Conservation (phyloP, 2,113 vertebrate genomes). For the Brevimyrus niger region DNA sequence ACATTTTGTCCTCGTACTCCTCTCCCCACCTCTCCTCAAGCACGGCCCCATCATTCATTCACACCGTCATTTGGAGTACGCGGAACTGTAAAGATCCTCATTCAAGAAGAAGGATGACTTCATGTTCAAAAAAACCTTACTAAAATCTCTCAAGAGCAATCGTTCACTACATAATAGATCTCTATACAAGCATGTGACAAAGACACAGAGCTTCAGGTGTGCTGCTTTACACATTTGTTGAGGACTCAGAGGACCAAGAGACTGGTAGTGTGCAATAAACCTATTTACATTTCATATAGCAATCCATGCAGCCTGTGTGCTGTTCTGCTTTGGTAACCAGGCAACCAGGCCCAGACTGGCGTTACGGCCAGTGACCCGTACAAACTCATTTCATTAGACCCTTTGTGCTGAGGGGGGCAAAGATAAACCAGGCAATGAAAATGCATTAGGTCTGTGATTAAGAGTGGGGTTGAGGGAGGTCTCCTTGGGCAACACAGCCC, state of each 20-base stretch:
- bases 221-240: background rate
- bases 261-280: slow-evolving; percentile 16
- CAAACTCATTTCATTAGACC: slow-evolving; percentile 71
- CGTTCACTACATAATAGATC: background rate
- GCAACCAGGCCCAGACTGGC: slow-evolving; percentile 62
- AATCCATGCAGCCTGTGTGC: slow-evolving; percentile 12
- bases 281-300: slow-evolving; percentile 47
- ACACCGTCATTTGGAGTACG: background rate
- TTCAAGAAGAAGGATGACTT: background rate
- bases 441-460: slow-evolving; percentile 6
- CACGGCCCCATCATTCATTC: background rate
- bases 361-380: slow-evolving; percentile 60
- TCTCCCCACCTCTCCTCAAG: background rate
- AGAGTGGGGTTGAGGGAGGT: background rate
- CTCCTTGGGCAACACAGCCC: background rate
- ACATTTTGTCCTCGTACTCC: background rate
- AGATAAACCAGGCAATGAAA: slow-evolving; percentile 47
- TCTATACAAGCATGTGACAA: background rate
- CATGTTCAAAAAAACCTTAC: background rate
- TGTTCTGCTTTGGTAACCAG: slow-evolving; percentile 62
- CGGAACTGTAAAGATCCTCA: background rate
- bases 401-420: slow-evolving; percentile 56
- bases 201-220: background rate
- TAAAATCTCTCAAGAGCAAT: background rate
- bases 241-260: slow-evolving; percentile 1